Evolutionary conservation across 2,113 vertebrate genomes (phyloP).

Genomic region (Charina bottae): DNA sequence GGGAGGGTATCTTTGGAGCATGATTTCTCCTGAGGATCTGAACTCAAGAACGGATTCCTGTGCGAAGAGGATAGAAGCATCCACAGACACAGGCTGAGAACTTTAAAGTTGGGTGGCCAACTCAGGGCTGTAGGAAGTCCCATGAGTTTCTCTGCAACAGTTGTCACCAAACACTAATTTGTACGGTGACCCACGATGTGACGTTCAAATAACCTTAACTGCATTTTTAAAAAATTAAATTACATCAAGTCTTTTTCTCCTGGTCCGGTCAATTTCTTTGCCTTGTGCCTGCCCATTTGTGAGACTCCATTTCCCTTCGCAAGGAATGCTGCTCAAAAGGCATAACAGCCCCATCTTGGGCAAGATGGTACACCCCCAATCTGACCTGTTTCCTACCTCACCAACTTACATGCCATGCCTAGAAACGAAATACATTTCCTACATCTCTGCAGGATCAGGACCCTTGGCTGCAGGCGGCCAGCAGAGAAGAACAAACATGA

Average conservation of each 20-base stretch:
- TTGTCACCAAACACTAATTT: background rate
- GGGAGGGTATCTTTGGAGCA: background rate
- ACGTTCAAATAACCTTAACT: background rate
- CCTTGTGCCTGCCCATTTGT: background rate
- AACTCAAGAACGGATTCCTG: too few relatives aligned
- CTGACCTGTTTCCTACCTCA: background rate
- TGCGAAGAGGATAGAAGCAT: background rate
- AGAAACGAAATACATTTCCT: background rate
- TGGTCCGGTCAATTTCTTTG: background rate
- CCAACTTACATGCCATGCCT: background rate
- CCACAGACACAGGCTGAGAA: background rate
- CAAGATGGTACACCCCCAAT: background rate
- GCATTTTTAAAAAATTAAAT: background rate
- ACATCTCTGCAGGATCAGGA: conserved; percentile 26
- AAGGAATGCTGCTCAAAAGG: background rate
- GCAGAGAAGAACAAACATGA: background rate
- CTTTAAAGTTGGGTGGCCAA: background rate
- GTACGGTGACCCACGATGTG: background rate
- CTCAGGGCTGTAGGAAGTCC: too few relatives aligned
- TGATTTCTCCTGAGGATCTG: background rate
- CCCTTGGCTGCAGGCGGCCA: background rate
- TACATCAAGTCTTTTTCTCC: background rate
- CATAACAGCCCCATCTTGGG: background rate
- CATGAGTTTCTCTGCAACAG: too few relatives aligned
- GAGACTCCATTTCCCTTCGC: background rate